phyloP scores from a whole-genome alignment of 1,140 invertebrate species.

The Macrosteles quadrilineatus region DNA sequence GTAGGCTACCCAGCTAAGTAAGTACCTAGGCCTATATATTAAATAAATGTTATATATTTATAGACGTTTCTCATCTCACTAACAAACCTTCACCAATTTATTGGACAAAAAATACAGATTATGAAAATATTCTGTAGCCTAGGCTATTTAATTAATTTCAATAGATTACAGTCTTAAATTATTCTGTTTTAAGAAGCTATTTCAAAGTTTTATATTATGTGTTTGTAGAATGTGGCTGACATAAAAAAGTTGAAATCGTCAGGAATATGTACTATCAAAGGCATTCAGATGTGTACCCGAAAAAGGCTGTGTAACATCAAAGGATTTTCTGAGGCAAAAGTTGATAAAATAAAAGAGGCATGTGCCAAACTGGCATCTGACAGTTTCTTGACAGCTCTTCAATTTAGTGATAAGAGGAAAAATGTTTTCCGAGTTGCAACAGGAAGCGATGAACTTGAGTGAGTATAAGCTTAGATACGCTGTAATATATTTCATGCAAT shows the following conservation, averaged over 20 bases:
- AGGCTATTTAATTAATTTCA: no score
- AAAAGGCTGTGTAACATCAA: constrained; percentile 73
- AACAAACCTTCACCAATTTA: no score
- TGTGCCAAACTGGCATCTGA: constrained; percentile 58
- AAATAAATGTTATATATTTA: no score
- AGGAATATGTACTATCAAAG: constrained; percentile 80
- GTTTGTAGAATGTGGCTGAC: constrained; percentile 52
- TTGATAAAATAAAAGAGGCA: constrained; percentile 83
- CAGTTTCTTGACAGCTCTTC: constrained; percentile 72
- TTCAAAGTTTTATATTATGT: no score
- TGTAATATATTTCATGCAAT: constrained; percentile 7
- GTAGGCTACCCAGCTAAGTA: no score
- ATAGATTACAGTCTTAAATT: no score
- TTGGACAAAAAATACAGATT: no score
- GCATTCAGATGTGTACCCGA: constrained; percentile 77
- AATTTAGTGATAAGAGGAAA: constrained; percentile 71
- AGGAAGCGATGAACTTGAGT: constrained; percentile 73
- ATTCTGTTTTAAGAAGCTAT: no score
- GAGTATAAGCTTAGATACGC: constrained; percentile 45
- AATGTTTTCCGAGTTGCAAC: constrained; percentile 72
- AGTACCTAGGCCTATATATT: no score
- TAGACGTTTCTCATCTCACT: no score
- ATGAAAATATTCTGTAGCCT: no score
- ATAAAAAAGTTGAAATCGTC: constrained; percentile 76
- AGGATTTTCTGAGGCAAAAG: constrained; percentile 78